These are phyloP conservation scores for Macquaria ambigua DNA, from an alignment of 2,113 vertebrate species.

Conservation along the genomic window DNA sequence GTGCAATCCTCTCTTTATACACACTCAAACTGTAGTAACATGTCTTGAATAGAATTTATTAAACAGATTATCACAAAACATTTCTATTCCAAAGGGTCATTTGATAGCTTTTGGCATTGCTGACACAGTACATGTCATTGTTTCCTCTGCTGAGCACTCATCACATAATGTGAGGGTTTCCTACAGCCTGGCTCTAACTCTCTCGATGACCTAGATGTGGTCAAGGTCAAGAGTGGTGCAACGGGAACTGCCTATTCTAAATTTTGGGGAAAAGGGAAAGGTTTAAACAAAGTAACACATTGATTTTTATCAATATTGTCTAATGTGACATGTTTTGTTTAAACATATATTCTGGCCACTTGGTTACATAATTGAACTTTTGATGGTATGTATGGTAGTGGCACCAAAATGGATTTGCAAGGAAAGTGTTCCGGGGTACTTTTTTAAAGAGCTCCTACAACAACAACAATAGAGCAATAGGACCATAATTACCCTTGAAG, in stretches of 20 bases:
- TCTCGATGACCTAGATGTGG: neutral
- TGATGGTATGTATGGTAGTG: no score
- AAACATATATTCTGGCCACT: no score
- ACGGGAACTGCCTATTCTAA: neutral
- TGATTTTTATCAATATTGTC: no score
- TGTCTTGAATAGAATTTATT: neutral
- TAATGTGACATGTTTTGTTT: no score
- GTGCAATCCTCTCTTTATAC: neutral
- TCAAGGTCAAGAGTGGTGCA: neutral
- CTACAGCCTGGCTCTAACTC: neutral
- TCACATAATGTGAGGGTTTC: neutral
- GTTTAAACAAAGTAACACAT: no score
- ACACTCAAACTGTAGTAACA: neutral
- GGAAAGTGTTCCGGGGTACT: no score
- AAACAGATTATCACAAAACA: neutral
- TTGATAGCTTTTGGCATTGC: neutral
- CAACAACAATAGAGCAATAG: no score
- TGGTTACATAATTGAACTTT: no score
- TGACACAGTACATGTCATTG: neutral
- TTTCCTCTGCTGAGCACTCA: neutral
- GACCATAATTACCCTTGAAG: no score
- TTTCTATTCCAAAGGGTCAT: neutral
- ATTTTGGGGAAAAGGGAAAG: no score
- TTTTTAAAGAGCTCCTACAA: no score
- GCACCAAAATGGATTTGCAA: no score